These are phyloP conservation scores for Hydra vulgaris DNA, from an alignment of 30 jellyfish, hydroid and myxozoan genomes.

Conservation along the genomic window DNA sequence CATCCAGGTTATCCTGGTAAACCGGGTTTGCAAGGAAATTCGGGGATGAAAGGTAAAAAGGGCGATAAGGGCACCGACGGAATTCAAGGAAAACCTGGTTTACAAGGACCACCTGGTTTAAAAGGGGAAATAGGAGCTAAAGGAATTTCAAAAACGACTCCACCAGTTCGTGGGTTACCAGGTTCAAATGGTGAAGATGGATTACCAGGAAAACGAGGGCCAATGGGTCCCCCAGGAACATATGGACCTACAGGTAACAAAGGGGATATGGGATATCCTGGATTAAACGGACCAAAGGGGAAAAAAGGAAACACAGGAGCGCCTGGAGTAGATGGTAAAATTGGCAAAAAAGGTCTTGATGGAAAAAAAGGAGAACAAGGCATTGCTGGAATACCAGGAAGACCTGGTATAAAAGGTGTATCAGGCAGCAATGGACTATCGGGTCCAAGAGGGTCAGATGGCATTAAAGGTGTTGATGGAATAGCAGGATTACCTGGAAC, in stretches of 20 bases:
- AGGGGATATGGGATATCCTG: not conserved
- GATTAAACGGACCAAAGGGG: slow-evolving; percentile 9
- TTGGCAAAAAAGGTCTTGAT: not conserved
- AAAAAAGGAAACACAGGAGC: not conserved
- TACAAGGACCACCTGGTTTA: not conserved
- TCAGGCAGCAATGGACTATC: not conserved
- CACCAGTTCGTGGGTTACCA: not conserved
- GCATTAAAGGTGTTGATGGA: not conserved
- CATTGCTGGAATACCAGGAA: not conserved
- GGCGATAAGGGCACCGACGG: not conserved
- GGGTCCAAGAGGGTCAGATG: not conserved
- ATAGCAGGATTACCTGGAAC: not conserved
- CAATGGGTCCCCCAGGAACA: slow-evolving; percentile 1
- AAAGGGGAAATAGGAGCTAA: not conserved
- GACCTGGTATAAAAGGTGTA: not conserved
- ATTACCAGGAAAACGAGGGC: slow-evolving; percentile 1
- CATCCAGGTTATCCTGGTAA: not conserved
- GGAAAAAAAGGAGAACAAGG: slow-evolving; percentile 6
- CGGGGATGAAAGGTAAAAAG: not conserved
- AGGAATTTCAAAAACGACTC: not conserved
- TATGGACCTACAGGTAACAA: slow-evolving; percentile 1
- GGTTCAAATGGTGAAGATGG: slow-evolving; percentile 19
- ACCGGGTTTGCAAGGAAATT: not conserved
- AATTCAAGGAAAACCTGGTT: slow-evolving; percentile 15
- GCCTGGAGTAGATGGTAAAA: slow-evolving; percentile 1